These are phyloP conservation scores for Lucilia cuprina DNA, from an alignment of 1,140 invertebrate species.

Conservation along the genomic window DNA sequence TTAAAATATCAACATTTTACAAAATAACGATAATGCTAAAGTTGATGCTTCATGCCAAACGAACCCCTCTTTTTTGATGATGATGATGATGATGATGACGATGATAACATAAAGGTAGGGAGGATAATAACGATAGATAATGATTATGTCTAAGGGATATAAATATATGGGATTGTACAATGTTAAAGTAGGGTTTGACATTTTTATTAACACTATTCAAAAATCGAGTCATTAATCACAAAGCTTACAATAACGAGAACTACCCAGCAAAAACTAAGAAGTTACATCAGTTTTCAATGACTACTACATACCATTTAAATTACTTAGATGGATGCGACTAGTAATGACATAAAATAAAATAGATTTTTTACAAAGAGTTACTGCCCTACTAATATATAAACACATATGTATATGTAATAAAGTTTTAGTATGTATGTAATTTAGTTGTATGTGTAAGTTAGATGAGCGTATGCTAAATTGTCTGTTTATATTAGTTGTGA, in stretches of 20 bases:
- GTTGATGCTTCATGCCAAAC: no score
- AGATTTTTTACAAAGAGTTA: no score
- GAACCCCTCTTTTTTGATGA: background rate
- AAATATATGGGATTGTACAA: background rate
- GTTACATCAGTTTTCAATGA: no score
- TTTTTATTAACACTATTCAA: no score
- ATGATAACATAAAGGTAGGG: background rate
- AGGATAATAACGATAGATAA: background rate
- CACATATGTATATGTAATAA: background rate
- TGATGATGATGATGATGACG: background rate
- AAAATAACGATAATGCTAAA: no score
- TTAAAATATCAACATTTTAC: slow-evolving; percentile 26
- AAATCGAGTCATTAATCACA: no score
- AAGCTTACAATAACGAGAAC: no score
- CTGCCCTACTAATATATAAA: no score
- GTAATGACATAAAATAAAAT: no score
- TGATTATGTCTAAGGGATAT: background rate
- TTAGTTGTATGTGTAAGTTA: background rate
- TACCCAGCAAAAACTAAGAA: no score
- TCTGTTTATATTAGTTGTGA: background rate
- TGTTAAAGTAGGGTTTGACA: background rate
- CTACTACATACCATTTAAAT: no score
- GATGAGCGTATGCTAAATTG: background rate
- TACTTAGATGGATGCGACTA: no score
- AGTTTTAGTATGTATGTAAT: background rate